A percentile compares a stretch with the other conserved stretches of the same genome.
Conservation (phyloP, 92 coral and sea anemone species). For the Actinostola sp. region DNA sequence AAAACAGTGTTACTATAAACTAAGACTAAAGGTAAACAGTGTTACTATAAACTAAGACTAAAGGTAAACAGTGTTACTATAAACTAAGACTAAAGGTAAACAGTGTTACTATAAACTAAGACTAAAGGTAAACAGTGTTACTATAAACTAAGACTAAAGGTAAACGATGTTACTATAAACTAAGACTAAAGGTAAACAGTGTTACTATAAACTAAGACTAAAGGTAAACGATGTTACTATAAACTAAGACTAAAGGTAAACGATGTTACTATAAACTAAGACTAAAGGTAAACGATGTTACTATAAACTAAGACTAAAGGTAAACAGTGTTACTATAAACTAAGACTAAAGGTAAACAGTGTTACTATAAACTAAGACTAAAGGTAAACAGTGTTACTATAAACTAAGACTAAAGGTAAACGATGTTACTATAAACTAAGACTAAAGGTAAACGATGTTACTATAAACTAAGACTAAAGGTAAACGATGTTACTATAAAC, state of each 20-base stretch:
- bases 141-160: too few relatives aligned
- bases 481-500: too few relatives aligned
- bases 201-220: too few relatives aligned
- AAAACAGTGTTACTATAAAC: slow-evolving; percentile 94
- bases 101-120: too few relatives aligned
- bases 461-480: slow-evolving; percentile 88
- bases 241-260: too few relatives aligned
- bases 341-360: too few relatives aligned
- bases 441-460: slow-evolving; percentile 96
- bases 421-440: too few relatives aligned
- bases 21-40: slow-evolving; percentile 80
- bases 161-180: slow-evolving; percentile 94
- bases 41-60: too few relatives aligned
- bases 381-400: too few relatives aligned
- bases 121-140: neutral
- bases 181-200: slow-evolving; percentile 80
- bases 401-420: neutral
- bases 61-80: slow-evolving; percentile 82
- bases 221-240: neutral
- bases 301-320: too few relatives aligned
- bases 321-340: neutral
- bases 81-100: slow-evolving; percentile 85
- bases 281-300: slow-evolving; percentile 79
- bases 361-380: slow-evolving; percentile 85
- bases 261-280: slow-evolving; percentile 92